Conservation (phyloP, 2,113 vertebrate species). For the Odontophorus gujanensis region DNA sequence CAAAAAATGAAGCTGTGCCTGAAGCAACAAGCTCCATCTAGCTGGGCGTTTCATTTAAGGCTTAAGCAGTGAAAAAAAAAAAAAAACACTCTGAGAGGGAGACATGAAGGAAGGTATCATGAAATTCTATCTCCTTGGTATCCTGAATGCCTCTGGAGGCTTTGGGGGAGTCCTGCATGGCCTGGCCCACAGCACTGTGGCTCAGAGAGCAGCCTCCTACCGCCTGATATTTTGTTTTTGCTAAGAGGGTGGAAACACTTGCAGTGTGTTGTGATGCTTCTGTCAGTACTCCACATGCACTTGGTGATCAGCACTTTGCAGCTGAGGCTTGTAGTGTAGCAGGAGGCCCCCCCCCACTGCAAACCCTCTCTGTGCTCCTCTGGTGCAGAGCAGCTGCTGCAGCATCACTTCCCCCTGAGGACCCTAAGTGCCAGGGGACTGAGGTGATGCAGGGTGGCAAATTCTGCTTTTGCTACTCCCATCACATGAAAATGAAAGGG, state of each 20-base stretch:
- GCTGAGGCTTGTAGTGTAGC: neutral
- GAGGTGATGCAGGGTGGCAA: neutral
- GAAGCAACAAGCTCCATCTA: neutral
- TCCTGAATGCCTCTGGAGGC: slow-evolving; percentile 2
- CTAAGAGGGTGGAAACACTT: slow-evolving; percentile 36
- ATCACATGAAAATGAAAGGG: neutral
- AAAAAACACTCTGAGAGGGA: neutral
- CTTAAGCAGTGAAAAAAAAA: neutral
- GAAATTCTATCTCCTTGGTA: neutral
- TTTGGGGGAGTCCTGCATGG: slow-evolving; percentile 18
- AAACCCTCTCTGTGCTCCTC: neutral
- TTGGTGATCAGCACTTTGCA: neutral
- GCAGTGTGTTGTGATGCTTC: neutral
- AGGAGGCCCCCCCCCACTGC: neutral
- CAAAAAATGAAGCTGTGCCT: slow-evolving; percentile 11
- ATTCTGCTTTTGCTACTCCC: neutral
- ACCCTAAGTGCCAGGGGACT: neutral
- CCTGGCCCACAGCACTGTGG: neutral
- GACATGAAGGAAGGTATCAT: neutral
- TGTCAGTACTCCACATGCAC: slow-evolving; percentile 16
- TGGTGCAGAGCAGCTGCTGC: neutral
- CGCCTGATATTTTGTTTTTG: slow-evolving; percentile 52
- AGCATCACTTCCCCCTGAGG: neutral
- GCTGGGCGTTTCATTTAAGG: neutral
- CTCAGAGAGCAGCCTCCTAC: slow-evolving; percentile 40